Evolutionary conservation across 2,888 invertebrate species (phyloP), one percentile per base, ranked within the genome.

Genomic region (Philaethria dido): DNA sequence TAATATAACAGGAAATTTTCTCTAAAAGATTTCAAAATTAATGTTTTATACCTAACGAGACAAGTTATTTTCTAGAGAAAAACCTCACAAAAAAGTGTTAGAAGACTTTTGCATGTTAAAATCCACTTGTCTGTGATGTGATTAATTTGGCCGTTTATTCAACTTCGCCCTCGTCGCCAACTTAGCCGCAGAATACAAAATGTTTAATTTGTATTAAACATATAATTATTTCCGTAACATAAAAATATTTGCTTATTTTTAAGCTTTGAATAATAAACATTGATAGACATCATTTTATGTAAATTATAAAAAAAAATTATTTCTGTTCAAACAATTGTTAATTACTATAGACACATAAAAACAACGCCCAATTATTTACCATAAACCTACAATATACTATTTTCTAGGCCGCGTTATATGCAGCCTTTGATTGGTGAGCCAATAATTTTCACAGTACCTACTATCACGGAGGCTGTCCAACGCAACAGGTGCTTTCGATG

Each of bases 381-480:
- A 69, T 69, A 71, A 70, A 25, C 9, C 25, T 29, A 66, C 68
- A 69, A 71, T 67, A 65, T 72, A 69, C 70, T 73, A 64, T 69
- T 73, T 67, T 70, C 69, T 69, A 72, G 72, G 70, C 69, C 69
- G 67, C 66, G 64, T 64, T 73, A 68, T 70, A 69, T 70, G 71
- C 66, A 65, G 69, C 72, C 71, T 74, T 73, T 74, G 71, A 74
- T 74, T 72, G 73, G 74, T 64, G 72, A 72, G 68, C 73, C 73
- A 74, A 72, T 74, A 72, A 74, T 74, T 73, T 73, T 71, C 70
- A 70, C 73, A 68, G 71, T 72, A 72, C 73, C 70, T 74, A 72
- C 72, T 70, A 65, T 72, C 69, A 72, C 68, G 69, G 70, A 74
- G 73, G 73, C 74, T 71, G 74, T 68, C 74, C 74, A 69, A 64